Evolutionary conservation across 1,140 invertebrate species (phyloP).

Genomic region (Sarcophaga peregrina): DNA sequence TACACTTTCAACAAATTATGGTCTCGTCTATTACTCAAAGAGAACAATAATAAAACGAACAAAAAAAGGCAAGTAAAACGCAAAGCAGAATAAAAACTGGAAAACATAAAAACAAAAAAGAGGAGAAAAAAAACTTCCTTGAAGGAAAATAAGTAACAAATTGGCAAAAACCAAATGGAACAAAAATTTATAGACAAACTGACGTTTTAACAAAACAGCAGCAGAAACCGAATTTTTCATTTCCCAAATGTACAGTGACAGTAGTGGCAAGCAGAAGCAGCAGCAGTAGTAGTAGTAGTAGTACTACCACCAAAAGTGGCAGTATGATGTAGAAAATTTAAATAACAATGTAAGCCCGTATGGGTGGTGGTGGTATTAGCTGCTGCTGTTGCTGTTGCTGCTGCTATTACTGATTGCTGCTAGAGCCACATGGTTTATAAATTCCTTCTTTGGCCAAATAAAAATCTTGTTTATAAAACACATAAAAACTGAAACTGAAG

Average conservation of each 20-base stretch:
- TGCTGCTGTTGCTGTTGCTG: neutral
- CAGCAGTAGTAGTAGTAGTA: neutral
- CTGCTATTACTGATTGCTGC: neutral
- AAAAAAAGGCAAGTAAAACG: neutral
- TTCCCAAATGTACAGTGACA: neutral
- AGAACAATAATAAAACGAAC: neutral
- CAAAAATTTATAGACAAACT: conserved; percentile 12
- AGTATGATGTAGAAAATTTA: neutral
- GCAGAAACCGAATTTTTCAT: neutral
- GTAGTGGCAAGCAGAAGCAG: neutral
- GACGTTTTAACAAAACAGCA: neutral
- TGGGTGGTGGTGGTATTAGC: neutral
- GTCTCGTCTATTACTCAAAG: conserved; percentile 15
- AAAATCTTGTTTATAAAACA: conserved; percentile 23
- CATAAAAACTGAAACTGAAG: neutral
- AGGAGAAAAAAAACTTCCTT: no score
- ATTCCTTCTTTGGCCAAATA: neutral
- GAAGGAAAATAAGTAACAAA: neutral
- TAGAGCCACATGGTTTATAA: neutral
- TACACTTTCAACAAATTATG: conserved; percentile 23
- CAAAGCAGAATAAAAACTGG: neutral
- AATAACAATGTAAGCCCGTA: neutral
- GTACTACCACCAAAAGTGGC: no score
- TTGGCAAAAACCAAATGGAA: neutral
- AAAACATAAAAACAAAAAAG: neutral